Conservation (phyloP, 30 jellyfish, hydroid and myxozoan genomes). For the Rhopilema esculentum region DNA sequence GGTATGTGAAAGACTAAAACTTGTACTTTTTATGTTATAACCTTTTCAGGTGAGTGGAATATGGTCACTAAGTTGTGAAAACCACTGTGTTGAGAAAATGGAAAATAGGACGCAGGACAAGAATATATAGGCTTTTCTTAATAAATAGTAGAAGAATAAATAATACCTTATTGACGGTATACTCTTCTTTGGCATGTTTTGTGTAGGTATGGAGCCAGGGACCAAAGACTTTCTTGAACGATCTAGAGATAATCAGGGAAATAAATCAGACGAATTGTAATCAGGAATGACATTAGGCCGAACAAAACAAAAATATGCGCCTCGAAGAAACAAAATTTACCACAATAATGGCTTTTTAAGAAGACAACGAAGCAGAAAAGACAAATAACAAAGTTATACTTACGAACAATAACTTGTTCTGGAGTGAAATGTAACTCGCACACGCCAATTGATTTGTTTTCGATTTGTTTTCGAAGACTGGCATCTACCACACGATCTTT, state of each 20-base stretch:
- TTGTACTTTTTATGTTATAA: not conserved
- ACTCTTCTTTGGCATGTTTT: conserved; percentile 48
- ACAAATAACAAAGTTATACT: conserved; percentile 24
- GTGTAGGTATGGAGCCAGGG: conserved; percentile 67
- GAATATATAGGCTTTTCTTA: not conserved
- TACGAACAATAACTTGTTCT: conserved; percentile 44
- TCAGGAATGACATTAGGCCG: not conserved
- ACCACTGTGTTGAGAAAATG: not conserved
- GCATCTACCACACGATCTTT: conserved; percentile 52
- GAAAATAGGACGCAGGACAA: not conserved
- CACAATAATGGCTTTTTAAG: not conserved
- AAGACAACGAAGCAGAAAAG: not conserved
- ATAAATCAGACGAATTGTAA: not conserved
- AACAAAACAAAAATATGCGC: not conserved
- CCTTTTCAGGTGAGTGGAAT: not conserved
- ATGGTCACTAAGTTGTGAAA: not conserved
- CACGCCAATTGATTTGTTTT: not conserved
- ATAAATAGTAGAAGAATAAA: not conserved
- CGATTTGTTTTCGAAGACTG: conserved; percentile 46
- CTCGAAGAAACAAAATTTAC: not conserved
- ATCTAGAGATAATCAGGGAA: conserved; percentile 22
- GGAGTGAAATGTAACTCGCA: conserved; percentile 65
- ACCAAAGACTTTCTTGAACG: conserved; percentile 54
- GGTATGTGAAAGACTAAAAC: not conserved
- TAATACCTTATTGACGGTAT: conserved; percentile 29